Evolutionary conservation across 2,888 invertebrate species (phyloP).

Genomic region (Meloe dianella): DNA sequence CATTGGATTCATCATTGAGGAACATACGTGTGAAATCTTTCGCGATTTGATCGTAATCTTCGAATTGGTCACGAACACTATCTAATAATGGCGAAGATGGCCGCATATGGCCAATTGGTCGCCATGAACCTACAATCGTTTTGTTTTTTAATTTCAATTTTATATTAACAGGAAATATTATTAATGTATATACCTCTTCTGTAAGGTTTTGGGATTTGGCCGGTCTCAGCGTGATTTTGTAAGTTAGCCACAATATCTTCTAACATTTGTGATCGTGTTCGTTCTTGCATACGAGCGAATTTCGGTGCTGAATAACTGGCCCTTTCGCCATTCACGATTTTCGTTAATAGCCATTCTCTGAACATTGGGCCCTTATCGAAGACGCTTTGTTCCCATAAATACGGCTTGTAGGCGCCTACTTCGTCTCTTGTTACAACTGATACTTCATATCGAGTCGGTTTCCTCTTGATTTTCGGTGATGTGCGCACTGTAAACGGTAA

Average conservation of each 20-base stretch:
- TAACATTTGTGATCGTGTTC: constrained; percentile 91
- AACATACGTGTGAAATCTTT: constrained; percentile 92
- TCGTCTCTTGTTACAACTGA: constrained; percentile 93
- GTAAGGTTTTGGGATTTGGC: constrained; percentile 94
- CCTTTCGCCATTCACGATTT: constrained; percentile 92
- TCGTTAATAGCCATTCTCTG: constrained; percentile 91
- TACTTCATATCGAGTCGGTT: constrained; percentile 88
- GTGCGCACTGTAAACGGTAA: constrained; percentile 71
- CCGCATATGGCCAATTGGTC: constrained; percentile 93
- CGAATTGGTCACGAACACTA: constrained; percentile 91
- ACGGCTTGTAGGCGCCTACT: constrained; percentile 94
- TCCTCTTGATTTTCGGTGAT: constrained; percentile 83
- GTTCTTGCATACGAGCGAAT: constrained; percentile 93
- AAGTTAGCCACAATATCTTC: constrained; percentile 93
- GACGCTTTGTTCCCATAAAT: constrained; percentile 93
- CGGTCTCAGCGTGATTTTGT: constrained; percentile 93
- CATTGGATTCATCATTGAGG: constrained; percentile 81
- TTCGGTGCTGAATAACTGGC: constrained; percentile 95
- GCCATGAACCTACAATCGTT: constrained; percentile 76
- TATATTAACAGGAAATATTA: neutral
- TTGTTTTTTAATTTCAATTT: neutral
- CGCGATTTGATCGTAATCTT: constrained; percentile 91
- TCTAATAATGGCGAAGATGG: constrained; percentile 91
- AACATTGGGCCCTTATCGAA: constrained; percentile 96
- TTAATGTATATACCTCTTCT: constrained; percentile 70